These are phyloP conservation scores for Brachyhypopomus occidentalis DNA, from an alignment of 2,113 vertebrate genomes.

Conservation along the genomic window DNA sequence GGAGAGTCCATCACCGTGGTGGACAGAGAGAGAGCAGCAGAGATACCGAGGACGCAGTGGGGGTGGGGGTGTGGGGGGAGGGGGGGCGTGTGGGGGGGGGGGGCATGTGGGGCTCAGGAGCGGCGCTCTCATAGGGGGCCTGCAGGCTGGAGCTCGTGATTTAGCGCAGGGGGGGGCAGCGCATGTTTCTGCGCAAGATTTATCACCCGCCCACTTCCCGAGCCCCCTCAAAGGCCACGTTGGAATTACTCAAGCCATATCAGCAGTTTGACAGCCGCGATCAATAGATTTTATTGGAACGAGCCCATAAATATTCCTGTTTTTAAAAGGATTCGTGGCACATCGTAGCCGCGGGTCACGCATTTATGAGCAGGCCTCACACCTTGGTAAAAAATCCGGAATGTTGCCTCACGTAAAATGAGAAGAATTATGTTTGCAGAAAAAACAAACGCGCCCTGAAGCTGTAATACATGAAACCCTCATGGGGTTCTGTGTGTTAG, in stretches of 20 bases:
- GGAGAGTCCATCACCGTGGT: conserved; percentile 49
- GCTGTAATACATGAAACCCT: too few species aligned
- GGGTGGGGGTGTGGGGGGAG: too few species aligned
- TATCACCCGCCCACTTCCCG: conserved; percentile 11
- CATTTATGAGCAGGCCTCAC: conserved; percentile 33
- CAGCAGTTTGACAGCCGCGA: conserved; percentile 36
- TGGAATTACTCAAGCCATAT: conserved; percentile 40
- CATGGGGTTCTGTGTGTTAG: too few species aligned
- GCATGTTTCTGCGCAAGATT: conserved; percentile 39
- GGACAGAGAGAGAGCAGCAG: conserved; percentile 22
- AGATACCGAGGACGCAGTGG: conserved; percentile 32
- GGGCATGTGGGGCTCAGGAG: background rate
- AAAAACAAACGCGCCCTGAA: too few species aligned
- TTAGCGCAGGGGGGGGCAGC: conserved; percentile 36
- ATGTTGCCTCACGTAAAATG: conserved; percentile 19
- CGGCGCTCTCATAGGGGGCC: background rate
- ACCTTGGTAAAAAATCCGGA: background rate
- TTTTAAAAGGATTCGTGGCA: conserved; percentile 16
- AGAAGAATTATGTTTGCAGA: background rate
- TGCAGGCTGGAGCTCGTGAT: conserved; percentile 35
- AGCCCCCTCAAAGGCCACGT: conserved; percentile 26
- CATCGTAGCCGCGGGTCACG: background rate
- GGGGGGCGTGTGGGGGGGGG: too few species aligned
- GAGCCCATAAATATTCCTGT: background rate
- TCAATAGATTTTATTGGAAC: conserved; percentile 34